A percentile compares a stretch with the other conserved stretches of the same genome.
phyloP scores from a whole-genome alignment of 2,888 invertebrate species.

The Drosophila mimica region DNA sequence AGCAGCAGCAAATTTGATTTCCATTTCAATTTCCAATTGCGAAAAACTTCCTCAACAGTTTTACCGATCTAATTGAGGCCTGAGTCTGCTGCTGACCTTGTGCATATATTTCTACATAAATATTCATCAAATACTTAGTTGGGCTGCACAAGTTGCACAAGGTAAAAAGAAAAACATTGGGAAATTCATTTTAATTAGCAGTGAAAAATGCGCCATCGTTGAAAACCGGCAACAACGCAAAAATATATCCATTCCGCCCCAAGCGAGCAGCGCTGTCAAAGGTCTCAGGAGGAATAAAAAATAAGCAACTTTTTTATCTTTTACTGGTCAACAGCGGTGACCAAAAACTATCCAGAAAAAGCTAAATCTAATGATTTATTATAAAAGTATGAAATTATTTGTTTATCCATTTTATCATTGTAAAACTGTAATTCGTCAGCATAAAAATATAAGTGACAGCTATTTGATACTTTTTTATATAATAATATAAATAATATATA shows the following conservation, averaged over 20 bases:
- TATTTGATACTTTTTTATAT: too few relatives aligned
- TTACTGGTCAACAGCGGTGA: neutral
- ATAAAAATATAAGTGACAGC: too few relatives aligned
- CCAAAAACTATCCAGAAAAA: neutral
- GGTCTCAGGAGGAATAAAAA: neutral
- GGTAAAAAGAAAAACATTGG: constrained; percentile 14
- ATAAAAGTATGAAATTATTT: neutral
- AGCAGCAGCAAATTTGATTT: constrained; percentile 57
- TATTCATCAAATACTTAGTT: constrained; percentile 34
- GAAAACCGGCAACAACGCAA: constrained; percentile 57
- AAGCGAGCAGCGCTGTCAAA: constrained; percentile 30
- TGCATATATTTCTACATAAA: neutral
- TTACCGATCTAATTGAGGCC: constrained; percentile 39
- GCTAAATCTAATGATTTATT: neutral
- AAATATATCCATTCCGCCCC: constrained; percentile 36
- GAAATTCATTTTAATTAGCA: constrained; percentile 74
- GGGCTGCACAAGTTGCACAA: constrained; percentile 5
- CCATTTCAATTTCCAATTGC: constrained; percentile 52
- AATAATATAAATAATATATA: too few relatives aligned
- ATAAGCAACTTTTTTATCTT: constrained; percentile 1
- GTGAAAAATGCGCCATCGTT: constrained; percentile 46
- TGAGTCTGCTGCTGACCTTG: constrained; percentile 39
- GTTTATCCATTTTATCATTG: too few relatives aligned
- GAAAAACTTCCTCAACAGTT: constrained; percentile 19
- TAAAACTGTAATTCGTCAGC: too few relatives aligned